Evolutionary conservation across 1,140 invertebrate genomes (phyloP).

Genomic region (Anoplolepis gracilipes): DNA sequence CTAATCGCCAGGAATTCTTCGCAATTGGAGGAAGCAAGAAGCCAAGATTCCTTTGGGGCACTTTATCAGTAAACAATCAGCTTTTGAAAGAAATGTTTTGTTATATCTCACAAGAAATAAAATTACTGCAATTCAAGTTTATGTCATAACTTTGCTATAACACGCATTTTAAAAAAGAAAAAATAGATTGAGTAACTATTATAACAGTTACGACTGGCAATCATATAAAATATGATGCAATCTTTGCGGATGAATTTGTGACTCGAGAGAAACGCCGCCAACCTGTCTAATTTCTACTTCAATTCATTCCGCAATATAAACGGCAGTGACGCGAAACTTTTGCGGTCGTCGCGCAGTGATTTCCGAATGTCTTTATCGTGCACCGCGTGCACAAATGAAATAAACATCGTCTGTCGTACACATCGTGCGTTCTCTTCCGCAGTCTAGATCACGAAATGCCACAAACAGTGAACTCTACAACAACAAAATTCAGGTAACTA

Average conservation of each 20-base stretch:
- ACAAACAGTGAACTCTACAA: neutral
- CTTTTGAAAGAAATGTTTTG: neutral
- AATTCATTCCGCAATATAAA: slow-evolving; percentile 24
- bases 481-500: neutral
- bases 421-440: neutral
- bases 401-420: neutral
- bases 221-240: neutral
- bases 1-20: slow-evolving; percentile 52
- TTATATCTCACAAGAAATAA: neutral
- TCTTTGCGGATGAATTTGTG: neutral
- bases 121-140: slow-evolving; percentile 4
- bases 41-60: slow-evolving; percentile 17
- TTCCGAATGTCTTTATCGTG: neutral
- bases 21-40: slow-evolving; percentile 42
- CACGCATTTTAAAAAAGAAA: neutral
- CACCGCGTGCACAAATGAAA: neutral
- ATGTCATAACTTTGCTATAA: too few relatives aligned
- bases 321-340: slow-evolving; percentile 28
- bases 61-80: slow-evolving; percentile 1
- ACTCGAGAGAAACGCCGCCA: neutral
- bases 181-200: neutral
- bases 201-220: neutral
- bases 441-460: slow-evolving; percentile 1
- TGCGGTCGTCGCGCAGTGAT: neutral
- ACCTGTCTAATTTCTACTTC: slow-evolving; percentile 33